Evolutionary conservation across 2,888 invertebrate genomes (phyloP).

Genomic region (Venusia cambrica): DNA sequence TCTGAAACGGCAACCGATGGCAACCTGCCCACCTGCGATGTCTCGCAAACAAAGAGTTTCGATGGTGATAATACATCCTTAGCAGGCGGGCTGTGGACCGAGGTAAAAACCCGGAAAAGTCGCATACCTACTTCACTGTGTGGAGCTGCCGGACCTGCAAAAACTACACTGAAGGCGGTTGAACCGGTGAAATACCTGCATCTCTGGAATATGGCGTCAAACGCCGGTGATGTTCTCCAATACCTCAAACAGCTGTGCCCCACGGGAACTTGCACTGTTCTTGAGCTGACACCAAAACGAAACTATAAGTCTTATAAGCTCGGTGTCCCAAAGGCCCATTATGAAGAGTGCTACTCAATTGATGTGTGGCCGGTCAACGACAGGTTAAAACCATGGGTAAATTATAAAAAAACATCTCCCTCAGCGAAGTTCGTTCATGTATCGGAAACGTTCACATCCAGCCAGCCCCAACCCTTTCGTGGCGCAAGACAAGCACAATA

Average conservation of each 20-base stretch:
- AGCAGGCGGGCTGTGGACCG: slow-evolving; percentile 12
- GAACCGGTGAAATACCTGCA: slow-evolving; percentile 25
- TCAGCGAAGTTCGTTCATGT: too few relatives aligned
- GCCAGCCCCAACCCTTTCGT: slow-evolving; percentile 15
- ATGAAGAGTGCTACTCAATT: slow-evolving; percentile 1
- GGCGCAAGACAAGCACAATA: slow-evolving; percentile 1
- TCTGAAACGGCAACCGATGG: too few relatives aligned
- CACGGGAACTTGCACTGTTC: slow-evolving; percentile 18
- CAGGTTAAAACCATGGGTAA: slow-evolving; percentile 12
- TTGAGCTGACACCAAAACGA: slow-evolving; percentile 25
- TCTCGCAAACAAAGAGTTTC: too few relatives aligned
- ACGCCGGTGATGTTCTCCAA: slow-evolving; percentile 14
- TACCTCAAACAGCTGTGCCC: slow-evolving; percentile 24
- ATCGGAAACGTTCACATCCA: too few relatives aligned
- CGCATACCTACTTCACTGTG: slow-evolving; percentile 3
- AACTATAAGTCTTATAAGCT: slow-evolving; percentile 19
- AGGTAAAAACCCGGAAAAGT: slow-evolving; percentile 3
- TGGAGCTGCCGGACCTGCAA: slow-evolving; percentile 10
- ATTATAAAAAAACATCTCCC: slow-evolving; percentile 6
- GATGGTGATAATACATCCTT: too few relatives aligned
- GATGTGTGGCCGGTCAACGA: slow-evolving; percentile 11
- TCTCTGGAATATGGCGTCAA: slow-evolving; percentile 33
- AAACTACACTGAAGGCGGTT: slow-evolving; percentile 9
- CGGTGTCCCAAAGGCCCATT: slow-evolving; percentile 1
- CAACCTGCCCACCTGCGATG: too few relatives aligned